Conservation (phyloP, 2,797 vertebrate genomes). For the Melanogrammus aeglefinus region DNA sequence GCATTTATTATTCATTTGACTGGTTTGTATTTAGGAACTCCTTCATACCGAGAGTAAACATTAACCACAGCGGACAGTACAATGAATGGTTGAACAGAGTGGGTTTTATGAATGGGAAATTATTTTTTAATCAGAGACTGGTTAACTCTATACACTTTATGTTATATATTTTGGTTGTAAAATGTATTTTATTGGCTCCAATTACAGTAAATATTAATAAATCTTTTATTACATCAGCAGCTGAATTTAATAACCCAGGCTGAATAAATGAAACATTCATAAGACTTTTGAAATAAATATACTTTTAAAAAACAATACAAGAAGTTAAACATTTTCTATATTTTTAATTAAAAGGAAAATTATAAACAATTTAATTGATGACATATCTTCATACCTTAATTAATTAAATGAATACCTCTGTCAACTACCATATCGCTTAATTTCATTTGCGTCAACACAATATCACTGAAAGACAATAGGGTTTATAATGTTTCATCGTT, state of each 20-base stretch:
- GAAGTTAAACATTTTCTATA: neutral
- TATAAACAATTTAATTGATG: neutral
- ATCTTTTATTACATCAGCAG: neutral
- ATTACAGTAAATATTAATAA: neutral
- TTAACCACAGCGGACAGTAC: neutral
- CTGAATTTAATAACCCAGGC: neutral
- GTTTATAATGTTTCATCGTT: neutral
- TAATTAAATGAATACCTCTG: no score
- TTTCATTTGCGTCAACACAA: neutral
- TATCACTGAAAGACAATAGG: neutral
- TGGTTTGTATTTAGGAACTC: neutral
- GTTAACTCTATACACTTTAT: no score
- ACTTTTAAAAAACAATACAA: no score
- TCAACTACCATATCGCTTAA: neutral
- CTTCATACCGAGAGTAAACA: neutral
- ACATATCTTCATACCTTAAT: neutral
- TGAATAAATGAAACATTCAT: neutral
- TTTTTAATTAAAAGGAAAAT: neutral
- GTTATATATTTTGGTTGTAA: neutral
- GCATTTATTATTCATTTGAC: no score
- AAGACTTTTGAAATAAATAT: no score
- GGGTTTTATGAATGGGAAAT: no score
- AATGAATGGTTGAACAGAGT: neutral
- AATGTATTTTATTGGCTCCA: neutral
- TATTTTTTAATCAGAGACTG: no score